A percentile compares a stretch with the other conserved stretches of the same genome.
These are phyloP conservation scores for Melanerpes formicivorus DNA, from an alignment of 2,113 vertebrate genomes.

Conservation along the genomic window DNA sequence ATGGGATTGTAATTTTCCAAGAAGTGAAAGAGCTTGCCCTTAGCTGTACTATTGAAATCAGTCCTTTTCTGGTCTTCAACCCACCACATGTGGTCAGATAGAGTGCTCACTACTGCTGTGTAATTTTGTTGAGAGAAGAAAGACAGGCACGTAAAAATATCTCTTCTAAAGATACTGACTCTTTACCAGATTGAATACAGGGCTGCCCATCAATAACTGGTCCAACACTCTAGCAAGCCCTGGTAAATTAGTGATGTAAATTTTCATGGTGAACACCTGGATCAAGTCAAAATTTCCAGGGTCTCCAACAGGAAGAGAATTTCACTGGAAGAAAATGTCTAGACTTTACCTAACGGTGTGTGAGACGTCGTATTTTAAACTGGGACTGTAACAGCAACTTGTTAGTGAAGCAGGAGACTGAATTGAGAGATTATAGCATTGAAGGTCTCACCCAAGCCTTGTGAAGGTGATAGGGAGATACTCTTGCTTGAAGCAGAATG, in stretches of 20 bases:
- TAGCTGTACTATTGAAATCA: not conserved
- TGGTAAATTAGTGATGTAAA: not conserved
- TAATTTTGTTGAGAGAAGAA: not conserved
- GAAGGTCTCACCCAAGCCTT: not conserved
- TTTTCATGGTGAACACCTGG: not conserved
- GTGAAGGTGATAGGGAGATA: not conserved
- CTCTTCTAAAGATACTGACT: not conserved
- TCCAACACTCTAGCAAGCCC: not conserved
- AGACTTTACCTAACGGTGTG: not conserved
- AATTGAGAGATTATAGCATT: not conserved
- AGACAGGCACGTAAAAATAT: not conserved
- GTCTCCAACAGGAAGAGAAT: not conserved
- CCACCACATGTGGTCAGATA: not conserved
- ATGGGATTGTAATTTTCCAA: not conserved
- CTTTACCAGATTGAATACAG: not conserved
- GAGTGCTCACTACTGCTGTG: not conserved
- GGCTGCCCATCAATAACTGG: not conserved
- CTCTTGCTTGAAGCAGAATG: not conserved
- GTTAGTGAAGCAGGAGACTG: not conserved
- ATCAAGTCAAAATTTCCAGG: not conserved
- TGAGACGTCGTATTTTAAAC: not conserved
- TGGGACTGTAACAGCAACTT: rapidly evolving
- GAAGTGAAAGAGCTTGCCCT: not conserved
- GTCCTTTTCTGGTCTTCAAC: not conserved
- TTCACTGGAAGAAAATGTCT: not conserved